phyloP scores from a whole-genome alignment of 2,888 invertebrate genomes.

The Asteroscopus sphinx region DNA sequence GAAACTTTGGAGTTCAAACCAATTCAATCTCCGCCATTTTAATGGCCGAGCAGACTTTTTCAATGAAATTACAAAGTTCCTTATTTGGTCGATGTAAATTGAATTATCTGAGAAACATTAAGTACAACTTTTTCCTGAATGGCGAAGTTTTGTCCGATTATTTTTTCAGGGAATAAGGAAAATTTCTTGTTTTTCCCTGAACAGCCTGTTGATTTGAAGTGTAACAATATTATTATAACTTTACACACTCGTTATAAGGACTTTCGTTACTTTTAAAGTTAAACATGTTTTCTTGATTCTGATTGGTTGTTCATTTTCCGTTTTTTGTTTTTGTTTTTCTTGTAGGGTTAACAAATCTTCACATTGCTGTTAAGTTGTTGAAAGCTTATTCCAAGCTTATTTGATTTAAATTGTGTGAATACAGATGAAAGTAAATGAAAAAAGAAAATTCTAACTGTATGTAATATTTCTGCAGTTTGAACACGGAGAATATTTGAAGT shows the following conservation, averaged over 20 bases:
- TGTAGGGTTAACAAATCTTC: neutral
- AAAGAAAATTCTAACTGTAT: too few relatives aligned
- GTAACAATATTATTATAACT: constrained; percentile 37
- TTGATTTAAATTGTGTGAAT: too few relatives aligned
- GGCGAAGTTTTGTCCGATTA: constrained; percentile 31
- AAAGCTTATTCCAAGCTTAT: constrained; percentile 7
- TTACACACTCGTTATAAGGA: constrained; percentile 7
- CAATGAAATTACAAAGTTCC: constrained; percentile 39
- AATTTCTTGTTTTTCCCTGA: constrained; percentile 12
- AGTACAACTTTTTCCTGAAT: constrained; percentile 28
- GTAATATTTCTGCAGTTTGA: constrained; percentile 5
- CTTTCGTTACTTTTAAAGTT: constrained; percentile 16
- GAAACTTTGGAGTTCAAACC: neutral
- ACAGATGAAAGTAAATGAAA: too few relatives aligned
- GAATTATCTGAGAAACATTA: constrained; percentile 26
- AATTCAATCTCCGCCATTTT: constrained; percentile 12
- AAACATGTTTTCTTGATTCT: constrained; percentile 8
- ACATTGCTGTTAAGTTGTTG: neutral
- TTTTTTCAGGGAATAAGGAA: constrained; percentile 16
- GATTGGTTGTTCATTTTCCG: constrained; percentile 2
- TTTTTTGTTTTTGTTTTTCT: constrained; percentile 3
- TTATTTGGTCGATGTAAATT: constrained; percentile 39
- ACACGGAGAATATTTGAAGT: constrained; percentile 22
- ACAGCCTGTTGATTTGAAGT: constrained; percentile 31
- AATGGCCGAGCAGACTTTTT: constrained; percentile 13